phyloP scores from a whole-genome alignment of 2,888 invertebrate species.

The Zonitis immaculata region DNA sequence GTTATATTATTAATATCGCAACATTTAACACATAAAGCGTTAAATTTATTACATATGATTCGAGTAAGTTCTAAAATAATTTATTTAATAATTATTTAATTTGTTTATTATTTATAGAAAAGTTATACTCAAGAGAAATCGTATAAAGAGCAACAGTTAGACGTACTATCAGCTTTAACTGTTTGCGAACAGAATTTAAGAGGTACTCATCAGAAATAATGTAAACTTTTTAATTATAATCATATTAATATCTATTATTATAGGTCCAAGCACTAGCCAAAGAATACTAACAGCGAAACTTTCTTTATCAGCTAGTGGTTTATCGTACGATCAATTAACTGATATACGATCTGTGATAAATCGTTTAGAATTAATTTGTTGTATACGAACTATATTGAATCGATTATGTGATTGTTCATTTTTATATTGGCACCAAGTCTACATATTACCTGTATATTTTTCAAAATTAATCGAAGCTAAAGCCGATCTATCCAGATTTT shows the following conservation, averaged over 20 bases:
- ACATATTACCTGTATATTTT: slow-evolving; percentile 68
- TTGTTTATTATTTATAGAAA: slow-evolving; percentile 46
- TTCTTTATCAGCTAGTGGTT: slow-evolving; percentile 53
- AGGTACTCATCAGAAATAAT: slow-evolving; percentile 43
- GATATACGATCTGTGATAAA: slow-evolving; percentile 59
- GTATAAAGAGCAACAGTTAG: slow-evolving; percentile 62
- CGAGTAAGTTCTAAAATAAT: slow-evolving; percentile 51
- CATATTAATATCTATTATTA: slow-evolving; percentile 18
- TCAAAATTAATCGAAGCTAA: slow-evolving; percentile 65
- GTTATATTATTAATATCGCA: slow-evolving; percentile 73
- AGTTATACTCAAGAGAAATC: slow-evolving; percentile 58
- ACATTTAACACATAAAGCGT: slow-evolving; percentile 70
- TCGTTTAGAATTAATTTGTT: slow-evolving; percentile 61
- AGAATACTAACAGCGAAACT: slow-evolving; percentile 44
- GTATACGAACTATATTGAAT: slow-evolving; percentile 56
- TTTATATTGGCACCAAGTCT: slow-evolving; percentile 75
- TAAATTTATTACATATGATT: slow-evolving; percentile 61
- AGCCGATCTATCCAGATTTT: slow-evolving; percentile 60
- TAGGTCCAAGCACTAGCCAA: slow-evolving; percentile 45
- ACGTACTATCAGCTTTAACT: slow-evolving; percentile 69
- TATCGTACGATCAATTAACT: slow-evolving; percentile 59
- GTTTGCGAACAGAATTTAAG: slow-evolving; percentile 65
- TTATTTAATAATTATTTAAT: background rate
- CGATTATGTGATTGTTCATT: slow-evolving; percentile 69
- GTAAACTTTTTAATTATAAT: slow-evolving; percentile 3